phyloP scores from a whole-genome alignment of 2,888 invertebrate species.

The Drosophila koepferae region DNA sequence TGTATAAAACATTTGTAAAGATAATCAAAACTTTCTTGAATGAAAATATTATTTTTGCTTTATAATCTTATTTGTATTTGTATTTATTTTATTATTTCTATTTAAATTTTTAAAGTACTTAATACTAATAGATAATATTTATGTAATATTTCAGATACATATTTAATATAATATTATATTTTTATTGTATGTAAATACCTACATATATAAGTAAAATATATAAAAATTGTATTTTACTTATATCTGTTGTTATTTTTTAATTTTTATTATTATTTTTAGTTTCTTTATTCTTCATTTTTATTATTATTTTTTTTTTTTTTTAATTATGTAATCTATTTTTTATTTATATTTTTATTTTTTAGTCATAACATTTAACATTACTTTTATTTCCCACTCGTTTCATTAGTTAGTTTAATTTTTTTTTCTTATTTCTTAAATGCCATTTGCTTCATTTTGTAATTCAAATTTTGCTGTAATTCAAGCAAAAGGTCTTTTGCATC shows the following conservation, averaged over 20 bases:
- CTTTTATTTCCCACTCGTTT: not conserved
- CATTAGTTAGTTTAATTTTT: not conserved
- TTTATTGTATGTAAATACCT: no score
- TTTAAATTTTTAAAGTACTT: no score
- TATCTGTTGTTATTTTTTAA: not conserved
- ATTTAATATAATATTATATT: no score
- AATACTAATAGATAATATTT: no score
- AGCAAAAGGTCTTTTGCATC: conserved; percentile 14
- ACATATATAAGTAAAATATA: no score
- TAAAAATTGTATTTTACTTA: no score
- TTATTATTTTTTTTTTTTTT: not conserved
- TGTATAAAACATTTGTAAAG: not conserved
- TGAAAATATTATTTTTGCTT: not conserved
- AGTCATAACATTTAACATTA: not conserved
- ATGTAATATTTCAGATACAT: no score
- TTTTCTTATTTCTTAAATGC: conserved; percentile 52
- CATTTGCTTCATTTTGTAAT: conserved; percentile 43
- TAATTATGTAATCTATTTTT: not conserved
- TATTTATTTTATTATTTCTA: no score
- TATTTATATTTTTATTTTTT: not conserved
- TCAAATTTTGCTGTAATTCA: conserved; percentile 22
- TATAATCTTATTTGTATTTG: no score
- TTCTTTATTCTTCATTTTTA: not conserved
- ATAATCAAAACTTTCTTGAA: not conserved
- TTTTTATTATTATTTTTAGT: not conserved